Base-by-base conservation (phyloP, 2,113 vertebrate genomes). In the Caretta caretta region DNA sequence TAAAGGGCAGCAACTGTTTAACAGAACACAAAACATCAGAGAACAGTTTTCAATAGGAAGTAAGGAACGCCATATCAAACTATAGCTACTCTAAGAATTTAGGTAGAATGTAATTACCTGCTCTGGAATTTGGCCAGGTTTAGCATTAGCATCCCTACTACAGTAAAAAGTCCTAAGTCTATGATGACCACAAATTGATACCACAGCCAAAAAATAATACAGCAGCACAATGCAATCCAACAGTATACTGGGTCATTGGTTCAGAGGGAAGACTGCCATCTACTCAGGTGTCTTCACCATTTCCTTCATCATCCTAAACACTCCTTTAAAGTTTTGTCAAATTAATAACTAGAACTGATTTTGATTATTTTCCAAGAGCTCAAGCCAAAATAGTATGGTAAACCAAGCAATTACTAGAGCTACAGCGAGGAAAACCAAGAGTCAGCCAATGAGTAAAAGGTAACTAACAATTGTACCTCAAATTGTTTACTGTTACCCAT, bases 401-500 rank as follows among this genome's bases (percentile, higher is more conserved):
- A 79, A 59, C 0, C 51, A 59, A 78, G 54, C 76, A 87, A 20
- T 17, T 76, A 46, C 24, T 51, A 79, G 86, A 90, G 48, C 5
- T 2, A 31, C 27, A 53, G 7, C 83, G n/a, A 7, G 14, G 88
- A 89, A 50, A 83, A 92, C 8, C 13, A 59, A 93, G 53, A 69
- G 35, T 69, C 62, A 69, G 7, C 35, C 62, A 56, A 93, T 20
- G 56, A 53, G 35, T 81, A 81, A 82, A 90, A 89, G 48, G 48
- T 27, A 93, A 94, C 90, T 65, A 76, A 46, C 29, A 93, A 48
- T 1, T 84, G 65, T 10, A 53, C 20, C 80, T 56, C 5, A 5
- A 93, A 57, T 89, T 87, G 92, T 96, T 46, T 84, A 6, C 42
- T 88, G 38, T 24, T 93, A 89, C 83, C 87, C 93, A 72, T 22